Base-by-base conservation (phyloP, 1,140 invertebrate genomes). In the Trichomalopsis sarcophagae region DNA sequence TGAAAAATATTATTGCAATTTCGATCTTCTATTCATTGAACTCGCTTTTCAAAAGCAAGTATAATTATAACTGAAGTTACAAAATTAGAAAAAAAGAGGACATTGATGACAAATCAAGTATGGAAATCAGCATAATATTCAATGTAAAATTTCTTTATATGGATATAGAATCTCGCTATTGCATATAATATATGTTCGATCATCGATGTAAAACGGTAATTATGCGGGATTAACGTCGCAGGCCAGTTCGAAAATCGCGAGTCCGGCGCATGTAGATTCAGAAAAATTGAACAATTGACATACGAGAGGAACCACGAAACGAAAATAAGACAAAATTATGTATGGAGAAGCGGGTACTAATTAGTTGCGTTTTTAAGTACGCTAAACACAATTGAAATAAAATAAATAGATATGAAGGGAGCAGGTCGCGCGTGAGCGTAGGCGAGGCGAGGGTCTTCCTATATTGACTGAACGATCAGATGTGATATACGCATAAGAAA, bases 381-480 rank as follows among this genome's bases (percentile, higher is more conserved):
- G 80, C 10, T 88, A 84, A 88, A 89, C 78, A 62, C 10, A 89
- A 84, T 87, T 77, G 81, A 87, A 80, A 86, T 69, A 81, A 78
- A 27, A 55, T n/a, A 77, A 68, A 69, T 33, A 86, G 82, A 86
- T 36, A 36, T 30, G 86, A 87, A 84, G 86, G 83, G 84, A 87
- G 86, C 87, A 87, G 86, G 87, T 88, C 87, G 89, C 88, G 88
- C 84, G 84, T 87, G 87, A 79, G 86, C 81, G 87, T 86, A 89
- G 90, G 89, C 88, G 90, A 91, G 89, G 92, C 91, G 91, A 93
- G 91, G 92, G 92, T 92, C 92, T 93, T 93, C 92, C 92, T 93
- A 93, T 91, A 92, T 90, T 93, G 92, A 93, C 92, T 93, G 92
- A 93, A 93, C 90, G 92, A 92, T 93, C 92, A 93, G 92, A 93